Conservation (phyloP, 2,888 invertebrate genomes). For the Morinoia aosen region DNA sequence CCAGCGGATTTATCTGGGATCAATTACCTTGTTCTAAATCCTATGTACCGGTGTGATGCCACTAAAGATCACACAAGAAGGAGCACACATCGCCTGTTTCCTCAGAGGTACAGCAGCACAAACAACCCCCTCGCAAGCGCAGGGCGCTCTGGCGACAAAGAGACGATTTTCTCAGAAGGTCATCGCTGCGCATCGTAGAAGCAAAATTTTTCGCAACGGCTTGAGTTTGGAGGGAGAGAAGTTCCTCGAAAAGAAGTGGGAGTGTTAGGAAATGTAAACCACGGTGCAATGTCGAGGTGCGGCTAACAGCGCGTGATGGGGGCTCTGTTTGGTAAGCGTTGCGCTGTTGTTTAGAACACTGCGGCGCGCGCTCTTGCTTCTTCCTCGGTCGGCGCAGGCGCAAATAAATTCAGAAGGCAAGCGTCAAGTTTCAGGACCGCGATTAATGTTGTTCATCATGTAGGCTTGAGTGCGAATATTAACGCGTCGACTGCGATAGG, state of each 20-base stretch:
- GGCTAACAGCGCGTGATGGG: slow-evolving; percentile 49
- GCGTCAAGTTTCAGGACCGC: neutral
- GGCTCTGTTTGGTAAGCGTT: slow-evolving; percentile 32
- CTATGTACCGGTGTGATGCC: no score
- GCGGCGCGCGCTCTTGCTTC: neutral
- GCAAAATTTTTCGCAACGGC: neutral
- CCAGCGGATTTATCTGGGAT: no score
- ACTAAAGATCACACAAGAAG: no score
- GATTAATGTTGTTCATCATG: no score
- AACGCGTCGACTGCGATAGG: no score
- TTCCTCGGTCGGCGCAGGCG: neutral
- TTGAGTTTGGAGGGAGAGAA: neutral
- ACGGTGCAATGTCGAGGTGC: neutral
- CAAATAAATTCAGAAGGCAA: neutral
- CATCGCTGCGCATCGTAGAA: neutral
- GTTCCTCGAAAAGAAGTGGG: slow-evolving; percentile 48
- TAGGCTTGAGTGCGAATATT: no score
- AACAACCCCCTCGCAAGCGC: neutral
- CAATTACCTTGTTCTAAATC: no score
- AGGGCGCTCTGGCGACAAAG: neutral
- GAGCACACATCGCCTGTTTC: no score
- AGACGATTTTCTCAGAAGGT: slow-evolving; percentile 2
- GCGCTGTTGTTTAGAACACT: slow-evolving; percentile 24
- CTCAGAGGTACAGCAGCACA: neutral
- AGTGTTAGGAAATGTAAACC: slow-evolving; percentile 38